Percentiles rank a stretch among this genome's conserved stretches.
Conservation (phyloP, 2,797 vertebrate genomes). For the Petrocephalus schoutedeni region DNA sequence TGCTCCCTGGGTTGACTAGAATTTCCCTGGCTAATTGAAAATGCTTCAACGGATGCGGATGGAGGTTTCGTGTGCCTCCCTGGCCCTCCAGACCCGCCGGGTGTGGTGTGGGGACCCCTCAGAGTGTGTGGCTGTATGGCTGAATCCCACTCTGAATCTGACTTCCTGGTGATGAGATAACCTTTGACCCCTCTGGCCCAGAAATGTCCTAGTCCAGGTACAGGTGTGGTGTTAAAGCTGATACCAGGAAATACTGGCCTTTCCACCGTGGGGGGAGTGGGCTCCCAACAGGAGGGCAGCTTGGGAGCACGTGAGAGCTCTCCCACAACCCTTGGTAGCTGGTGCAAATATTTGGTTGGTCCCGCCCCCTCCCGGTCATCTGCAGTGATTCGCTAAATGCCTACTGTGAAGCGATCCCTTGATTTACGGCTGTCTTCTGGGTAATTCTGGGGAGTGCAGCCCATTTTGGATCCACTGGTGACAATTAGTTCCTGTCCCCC, state of each 20-base stretch:
- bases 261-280: not conserved
- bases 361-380: not conserved
- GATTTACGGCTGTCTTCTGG: not conserved
- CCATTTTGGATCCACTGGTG: not conserved
- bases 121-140: not conserved
- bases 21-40: conserved; percentile 1
- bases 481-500: not conserved
- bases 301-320: not conserved
- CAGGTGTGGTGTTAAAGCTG: not conserved
- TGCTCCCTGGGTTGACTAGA: conserved; percentile 4
- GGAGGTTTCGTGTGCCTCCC: not conserved
- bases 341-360: no score
- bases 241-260: not conserved
- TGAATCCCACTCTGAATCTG: not conserved
- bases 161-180: not conserved
- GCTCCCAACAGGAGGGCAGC: not conserved
- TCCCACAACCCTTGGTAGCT: not conserved
- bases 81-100: not conserved
- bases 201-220: not conserved
- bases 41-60: not conserved
- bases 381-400: not conserved
- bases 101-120: not conserved
- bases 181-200: not conserved
- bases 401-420: not conserved
- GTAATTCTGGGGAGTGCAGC: not conserved